Evolutionary conservation across 35 echinoderm and acorn worm species (phyloP), one percentile per base, ranked within the genome.

Genomic region (Eucidaris tribuloides): DNA sequence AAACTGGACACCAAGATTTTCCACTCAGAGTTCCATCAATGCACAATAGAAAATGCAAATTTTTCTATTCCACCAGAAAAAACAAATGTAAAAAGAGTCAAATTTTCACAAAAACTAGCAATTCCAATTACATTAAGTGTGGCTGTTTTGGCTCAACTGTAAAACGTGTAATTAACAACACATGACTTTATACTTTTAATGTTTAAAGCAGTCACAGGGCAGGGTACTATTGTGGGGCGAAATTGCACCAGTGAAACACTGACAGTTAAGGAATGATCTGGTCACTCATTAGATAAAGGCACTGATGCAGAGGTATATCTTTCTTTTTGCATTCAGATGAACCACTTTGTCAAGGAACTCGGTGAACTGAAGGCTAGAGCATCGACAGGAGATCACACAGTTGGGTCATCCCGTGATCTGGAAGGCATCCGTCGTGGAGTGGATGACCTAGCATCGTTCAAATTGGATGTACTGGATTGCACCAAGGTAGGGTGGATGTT

Each of bases 401-500:
- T 83, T 14, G 91, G 82, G 2, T 77, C 60, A 15, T 58, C 49
- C 46, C 54, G 57, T n/a, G 89, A 93, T 44, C 80, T 83, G 9
- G 30, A 65, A 37, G 25, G 79, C 2, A 84, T 84, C 15, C 29
- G 58, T 18, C 41, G 61, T 43, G 45, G 41, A 42, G 78, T 88
- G 2, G 89, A 91, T 39, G 72, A 88, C 15, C 74, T 96, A 11
- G 71, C 72, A 1, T 28, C 58, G 3, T 96, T 92, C 61, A 83
- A 79, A 82, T 62, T 39, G 43, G 89, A 91, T 49, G 76, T 87
- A 1, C 20, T 91, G 3, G 79, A 84, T 24, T 83, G 84, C 34
- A 88, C 89, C 28, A 96, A 91, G 89, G 93, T 96, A 85, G 31
- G 40, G n/a, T n/a, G n/a, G n/a, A n/a, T n/a, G n/a, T n/a, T n/a